phyloP scores from a whole-genome alignment of 2,888 invertebrate genomes.

The Drosophila colorata region DNA sequence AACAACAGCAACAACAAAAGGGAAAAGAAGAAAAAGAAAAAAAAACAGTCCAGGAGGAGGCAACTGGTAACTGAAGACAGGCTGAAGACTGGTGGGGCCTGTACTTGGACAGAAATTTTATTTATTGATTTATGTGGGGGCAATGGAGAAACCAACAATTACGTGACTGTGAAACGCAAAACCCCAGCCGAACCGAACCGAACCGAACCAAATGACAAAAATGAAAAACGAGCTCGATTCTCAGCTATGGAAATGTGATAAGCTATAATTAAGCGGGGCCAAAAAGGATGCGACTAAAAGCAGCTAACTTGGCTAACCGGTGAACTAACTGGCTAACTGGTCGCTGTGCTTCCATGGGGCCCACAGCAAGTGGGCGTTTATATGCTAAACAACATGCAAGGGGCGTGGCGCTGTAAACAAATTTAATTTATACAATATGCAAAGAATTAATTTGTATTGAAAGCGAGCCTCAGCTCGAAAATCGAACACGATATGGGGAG shows the following conservation, averaged over 20 bases:
- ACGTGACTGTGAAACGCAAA: constrained; percentile 27
- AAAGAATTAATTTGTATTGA: constrained; percentile 78
- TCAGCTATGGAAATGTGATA: constrained; percentile 83
- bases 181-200: no score
- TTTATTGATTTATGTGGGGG: constrained; percentile 76
- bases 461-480: constrained; percentile 2
- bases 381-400: constrained; percentile 84
- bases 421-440: constrained; percentile 84
- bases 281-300: constrained; percentile 6
- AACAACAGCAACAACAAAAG: background rate
- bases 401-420: constrained; percentile 82
- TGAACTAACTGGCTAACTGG: constrained; percentile 15
- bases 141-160: constrained; percentile 75
- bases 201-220: constrained; percentile 69
- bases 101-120: constrained; percentile 12
- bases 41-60: background rate
- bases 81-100: background rate
- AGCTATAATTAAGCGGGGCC: constrained; percentile 82
- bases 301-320: no score
- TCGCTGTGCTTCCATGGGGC: background rate
- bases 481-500: no score
- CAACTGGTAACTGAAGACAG: constrained; percentile 11
- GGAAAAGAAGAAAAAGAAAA: no score
- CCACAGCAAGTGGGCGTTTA: constrained; percentile 70
- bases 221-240: constrained; percentile 81